These are phyloP conservation scores for Orestias chungarensis DNA, from an alignment of 2,797 vertebrate genomes.

Conservation along the genomic window DNA sequence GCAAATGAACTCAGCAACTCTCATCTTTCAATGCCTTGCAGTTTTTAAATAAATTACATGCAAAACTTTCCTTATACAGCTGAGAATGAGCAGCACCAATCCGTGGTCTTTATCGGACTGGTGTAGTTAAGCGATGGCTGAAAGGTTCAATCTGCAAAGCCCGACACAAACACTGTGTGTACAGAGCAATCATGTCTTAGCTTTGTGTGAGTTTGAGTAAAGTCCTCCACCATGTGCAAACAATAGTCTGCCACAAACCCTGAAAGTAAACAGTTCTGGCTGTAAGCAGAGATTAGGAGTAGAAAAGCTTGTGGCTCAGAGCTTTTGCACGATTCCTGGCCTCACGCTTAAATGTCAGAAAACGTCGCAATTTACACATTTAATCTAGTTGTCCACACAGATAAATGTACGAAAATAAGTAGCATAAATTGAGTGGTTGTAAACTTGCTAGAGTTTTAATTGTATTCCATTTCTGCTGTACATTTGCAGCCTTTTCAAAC, in stretches of 20 bases:
- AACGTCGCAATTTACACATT: background rate
- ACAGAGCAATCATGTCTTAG: conserved; percentile 63
- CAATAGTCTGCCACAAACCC: conserved; percentile 71
- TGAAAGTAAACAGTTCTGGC: conserved; percentile 73
- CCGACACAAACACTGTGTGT: conserved; percentile 65
- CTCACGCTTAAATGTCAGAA: conserved; percentile 9
- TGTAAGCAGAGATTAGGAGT: conserved; percentile 44
- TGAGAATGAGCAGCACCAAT: conserved; percentile 7
- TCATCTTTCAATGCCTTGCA: conserved; percentile 12
- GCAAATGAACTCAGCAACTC: conserved; percentile 5
- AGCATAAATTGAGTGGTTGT: background rate
- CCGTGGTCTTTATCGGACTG: background rate
- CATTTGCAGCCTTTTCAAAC: conserved; percentile 16
- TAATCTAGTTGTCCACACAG: background rate
- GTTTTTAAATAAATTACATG: background rate
- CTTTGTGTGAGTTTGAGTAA: conserved; percentile 66
- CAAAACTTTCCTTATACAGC: conserved; percentile 3
- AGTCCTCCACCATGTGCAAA: conserved; percentile 82
- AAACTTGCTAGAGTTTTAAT: background rate
- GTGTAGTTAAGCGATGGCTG: conserved; percentile 22
- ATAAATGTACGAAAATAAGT: background rate
- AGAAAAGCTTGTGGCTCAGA: conserved; percentile 1
- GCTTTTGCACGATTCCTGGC: conserved; percentile 2
- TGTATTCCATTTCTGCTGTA: background rate
- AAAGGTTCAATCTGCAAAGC: conserved; percentile 30